Evolutionary conservation across 2,797 vertebrate genomes (phyloP).

Genomic region (Macrochelys suwanniensis): DNA sequence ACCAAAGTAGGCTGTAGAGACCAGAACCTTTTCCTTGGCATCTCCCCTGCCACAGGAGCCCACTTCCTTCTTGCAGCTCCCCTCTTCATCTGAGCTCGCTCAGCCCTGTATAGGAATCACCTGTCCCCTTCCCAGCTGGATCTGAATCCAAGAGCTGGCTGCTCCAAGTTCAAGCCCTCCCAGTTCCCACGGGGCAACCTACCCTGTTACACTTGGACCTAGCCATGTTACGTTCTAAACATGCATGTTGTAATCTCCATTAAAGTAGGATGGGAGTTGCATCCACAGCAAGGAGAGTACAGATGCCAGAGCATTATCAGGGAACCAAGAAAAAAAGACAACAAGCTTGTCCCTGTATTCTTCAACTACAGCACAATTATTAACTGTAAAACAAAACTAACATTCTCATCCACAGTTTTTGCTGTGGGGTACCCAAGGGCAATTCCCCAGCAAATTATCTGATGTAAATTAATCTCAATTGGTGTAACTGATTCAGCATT

Average conservation of each 20-base stretch:
- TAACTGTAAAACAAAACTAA: background rate
- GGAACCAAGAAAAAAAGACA: background rate
- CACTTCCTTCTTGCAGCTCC: no score
- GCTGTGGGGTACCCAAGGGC: background rate
- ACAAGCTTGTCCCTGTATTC: fast-evolving
- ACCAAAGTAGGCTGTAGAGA: no score
- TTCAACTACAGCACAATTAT: background rate
- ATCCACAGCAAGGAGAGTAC: background rate
- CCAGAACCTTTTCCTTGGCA: no score
- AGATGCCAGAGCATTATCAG: background rate
- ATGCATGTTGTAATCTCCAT: background rate
- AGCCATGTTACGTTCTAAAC: background rate
- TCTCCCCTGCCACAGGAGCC: no score
- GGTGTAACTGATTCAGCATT: background rate
- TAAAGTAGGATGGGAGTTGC: background rate
- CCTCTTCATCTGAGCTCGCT: no score
- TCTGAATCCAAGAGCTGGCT: no score
- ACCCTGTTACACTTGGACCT: background rate
- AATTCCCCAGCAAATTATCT: fast-evolving
- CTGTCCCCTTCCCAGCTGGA: no score
- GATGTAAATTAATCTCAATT: background rate
- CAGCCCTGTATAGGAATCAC: no score
- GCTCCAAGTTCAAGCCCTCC: no score
- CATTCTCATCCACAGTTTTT: background rate
- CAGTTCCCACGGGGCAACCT: no score